Percentiles rank a stretch among this genome's conserved stretches.
Conservation (phyloP, 2,113 vertebrate species). For the Brachionichthys hirsutus region DNA sequence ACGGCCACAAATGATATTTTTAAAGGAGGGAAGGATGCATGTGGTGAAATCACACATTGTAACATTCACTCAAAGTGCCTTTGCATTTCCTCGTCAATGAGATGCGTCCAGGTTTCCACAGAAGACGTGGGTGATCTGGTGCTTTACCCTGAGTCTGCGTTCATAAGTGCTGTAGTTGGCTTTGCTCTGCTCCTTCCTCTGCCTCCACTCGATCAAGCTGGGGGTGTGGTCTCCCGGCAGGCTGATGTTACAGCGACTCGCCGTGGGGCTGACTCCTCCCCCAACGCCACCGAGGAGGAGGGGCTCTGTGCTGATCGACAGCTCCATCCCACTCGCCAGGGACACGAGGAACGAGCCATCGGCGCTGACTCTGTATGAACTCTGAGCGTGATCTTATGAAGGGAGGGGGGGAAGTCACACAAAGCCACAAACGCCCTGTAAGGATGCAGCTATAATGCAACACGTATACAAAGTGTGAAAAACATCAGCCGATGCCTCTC, state of each 20-base stretch:
- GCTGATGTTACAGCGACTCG: constrained; percentile 95
- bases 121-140: background rate
- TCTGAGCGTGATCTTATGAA: constrained; percentile 87
- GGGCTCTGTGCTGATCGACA: constrained; percentile 92
- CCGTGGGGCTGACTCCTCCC: constrained; percentile 89
- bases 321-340: constrained; percentile 96
- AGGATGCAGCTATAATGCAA: constrained; percentile 13
- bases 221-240: constrained; percentile 93
- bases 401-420: background rate
- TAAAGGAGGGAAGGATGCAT: too few species aligned
- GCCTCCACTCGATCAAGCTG: constrained; percentile 96
- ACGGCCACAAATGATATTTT: too few species aligned
- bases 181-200: constrained; percentile 94
- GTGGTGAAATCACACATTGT: too few species aligned
- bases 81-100: too few species aligned
- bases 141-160: constrained; percentile 90
- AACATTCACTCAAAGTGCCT: too few species aligned
- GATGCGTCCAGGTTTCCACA: too few species aligned
- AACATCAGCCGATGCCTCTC: constrained; percentile 14
- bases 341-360: constrained; percentile 92
- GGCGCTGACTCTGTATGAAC: constrained; percentile 90
- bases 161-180: constrained; percentile 93
- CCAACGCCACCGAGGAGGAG: constrained; percentile 84
- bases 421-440: constrained; percentile 40
- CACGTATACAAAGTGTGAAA: constrained; percentile 47